Base-by-base conservation (phyloP, 2,113 vertebrate genomes). In the Atractosteus spatula region DNA sequence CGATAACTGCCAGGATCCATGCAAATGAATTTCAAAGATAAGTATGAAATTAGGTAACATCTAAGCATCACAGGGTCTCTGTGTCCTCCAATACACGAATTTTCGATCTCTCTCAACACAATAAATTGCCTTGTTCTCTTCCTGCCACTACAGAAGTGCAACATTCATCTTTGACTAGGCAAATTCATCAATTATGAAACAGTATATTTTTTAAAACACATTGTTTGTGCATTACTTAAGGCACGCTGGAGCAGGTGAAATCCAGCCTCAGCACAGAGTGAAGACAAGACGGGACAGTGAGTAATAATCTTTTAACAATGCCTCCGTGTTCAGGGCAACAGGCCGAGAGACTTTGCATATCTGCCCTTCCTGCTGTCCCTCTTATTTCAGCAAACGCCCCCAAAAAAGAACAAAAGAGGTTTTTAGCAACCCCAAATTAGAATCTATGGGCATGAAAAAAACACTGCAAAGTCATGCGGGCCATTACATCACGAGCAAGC, bases 281-380 rank as follows among this genome's bases (percentile, higher is more conserved):
- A 85, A 81, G 86, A 87, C 82, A 86, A 76, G 70, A 41, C 57
- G 41, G 64, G 82, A 88, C 80, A 85, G 3, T 59, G 57, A 59
- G 13, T 59, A 59, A 59, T 59, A 16, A 5, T 14, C 13, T 59
- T 59, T 13, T 59, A 59, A 83, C 47, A 77, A 73, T 68, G 51
- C 13, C 69, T 69, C 29, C 79, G 80, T 82, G 59, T 66, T 73
- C 69, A 29, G 65, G 68, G 67, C 66, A 70, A 61, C 16, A 13
- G 70, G 41, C 17, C 8, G 7, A 64, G 61, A 66, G 3, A 64
- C 45, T 62, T 44, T 66, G 54, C 70, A 57, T 63, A 17, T 16
- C 43, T 16, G 78, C 72, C n/a, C 17, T 41, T 63, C 41, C 16
- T 41, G 76, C 71, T 66, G 43, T 74, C 71, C 55, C 8, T 64